Percentiles rank a stretch among this genome's conserved stretches.
These are phyloP conservation scores for Nephrotoma appendiculata DNA, from an alignment of 2,888 invertebrate genomes.

Conservation along the genomic window DNA sequence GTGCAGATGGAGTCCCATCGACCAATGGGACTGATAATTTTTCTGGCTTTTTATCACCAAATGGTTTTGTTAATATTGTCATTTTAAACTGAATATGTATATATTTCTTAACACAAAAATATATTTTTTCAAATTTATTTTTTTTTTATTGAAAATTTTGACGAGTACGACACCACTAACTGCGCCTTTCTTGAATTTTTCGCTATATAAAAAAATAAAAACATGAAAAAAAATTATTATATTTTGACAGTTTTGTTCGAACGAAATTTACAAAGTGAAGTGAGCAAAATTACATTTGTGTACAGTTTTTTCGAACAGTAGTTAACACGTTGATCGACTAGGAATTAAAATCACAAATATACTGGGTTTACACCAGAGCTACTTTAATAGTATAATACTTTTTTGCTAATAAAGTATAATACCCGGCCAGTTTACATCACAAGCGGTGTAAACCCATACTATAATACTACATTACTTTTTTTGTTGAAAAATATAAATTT, in stretches of 20 bases:
- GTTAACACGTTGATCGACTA: too few relatives aligned
- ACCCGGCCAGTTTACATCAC: too few relatives aligned
- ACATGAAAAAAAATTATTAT: neutral
- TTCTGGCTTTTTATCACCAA: constrained; percentile 54
- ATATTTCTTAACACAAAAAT: neutral
- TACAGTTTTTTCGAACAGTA: neutral
- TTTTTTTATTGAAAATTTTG: neutral
- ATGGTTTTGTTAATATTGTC: constrained; percentile 68
- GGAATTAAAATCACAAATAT: too few relatives aligned
- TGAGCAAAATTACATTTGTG: neutral
- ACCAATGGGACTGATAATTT: constrained; percentile 51
- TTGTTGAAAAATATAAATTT: too few relatives aligned
- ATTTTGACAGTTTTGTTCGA: neutral
- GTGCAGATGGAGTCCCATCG: constrained; percentile 16
- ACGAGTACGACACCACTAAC: neutral
- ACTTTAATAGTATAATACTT: too few relatives aligned
- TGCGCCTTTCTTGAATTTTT: neutral
- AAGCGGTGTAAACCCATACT: too few relatives aligned
- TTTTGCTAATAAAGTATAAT: too few relatives aligned
- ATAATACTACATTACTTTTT: too few relatives aligned
- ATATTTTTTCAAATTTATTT: neutral
- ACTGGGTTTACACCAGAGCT: too few relatives aligned
- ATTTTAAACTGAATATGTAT: constrained; percentile 30
- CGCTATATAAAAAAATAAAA: neutral
- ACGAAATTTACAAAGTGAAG: neutral